Evolutionary conservation across 2,113 vertebrate species (phyloP).

Genomic region (Antechinus stuartii): DNA sequence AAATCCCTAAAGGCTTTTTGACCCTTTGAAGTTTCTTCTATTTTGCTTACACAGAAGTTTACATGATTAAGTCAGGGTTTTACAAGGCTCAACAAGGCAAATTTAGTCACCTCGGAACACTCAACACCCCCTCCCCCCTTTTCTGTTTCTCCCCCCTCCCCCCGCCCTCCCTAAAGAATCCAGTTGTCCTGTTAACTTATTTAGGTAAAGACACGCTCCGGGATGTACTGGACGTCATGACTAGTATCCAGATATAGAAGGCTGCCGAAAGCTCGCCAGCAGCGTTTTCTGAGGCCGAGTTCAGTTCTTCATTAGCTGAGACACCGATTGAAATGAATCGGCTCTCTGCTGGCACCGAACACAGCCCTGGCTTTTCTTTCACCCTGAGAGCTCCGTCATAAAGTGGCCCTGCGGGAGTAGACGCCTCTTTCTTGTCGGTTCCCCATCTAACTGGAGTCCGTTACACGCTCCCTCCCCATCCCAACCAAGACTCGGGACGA

Average conservation of each 20-base stretch:
- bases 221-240: background rate
- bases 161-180: slow-evolving; percentile 12
- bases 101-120: slow-evolving; percentile 79
- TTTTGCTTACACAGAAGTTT: slow-evolving; percentile 85
- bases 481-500: background rate
- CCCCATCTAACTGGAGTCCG: background rate
- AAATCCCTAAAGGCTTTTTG: slow-evolving; percentile 82
- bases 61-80: slow-evolving; percentile 84
- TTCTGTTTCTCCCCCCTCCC: rapidly evolving
- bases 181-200: slow-evolving; percentile 71
- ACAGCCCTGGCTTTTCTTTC: background rate
- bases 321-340: slow-evolving; percentile 35
- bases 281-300: background rate
- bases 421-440: background rate
- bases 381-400: background rate
- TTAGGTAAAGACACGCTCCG: slow-evolving; percentile 62
- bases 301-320: background rate
- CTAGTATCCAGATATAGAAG: slow-evolving; percentile 28
- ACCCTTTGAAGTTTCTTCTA: slow-evolving; percentile 84
- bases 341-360: background rate
- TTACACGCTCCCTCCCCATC: background rate
- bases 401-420: background rate
- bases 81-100: slow-evolving; percentile 82
- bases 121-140: slow-evolving; percentile 36
- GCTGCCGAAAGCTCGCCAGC: background rate